Evolutionary conservation across 2,797 vertebrate species (phyloP).

Genomic region (Pteronotus mesoamericanus): DNA sequence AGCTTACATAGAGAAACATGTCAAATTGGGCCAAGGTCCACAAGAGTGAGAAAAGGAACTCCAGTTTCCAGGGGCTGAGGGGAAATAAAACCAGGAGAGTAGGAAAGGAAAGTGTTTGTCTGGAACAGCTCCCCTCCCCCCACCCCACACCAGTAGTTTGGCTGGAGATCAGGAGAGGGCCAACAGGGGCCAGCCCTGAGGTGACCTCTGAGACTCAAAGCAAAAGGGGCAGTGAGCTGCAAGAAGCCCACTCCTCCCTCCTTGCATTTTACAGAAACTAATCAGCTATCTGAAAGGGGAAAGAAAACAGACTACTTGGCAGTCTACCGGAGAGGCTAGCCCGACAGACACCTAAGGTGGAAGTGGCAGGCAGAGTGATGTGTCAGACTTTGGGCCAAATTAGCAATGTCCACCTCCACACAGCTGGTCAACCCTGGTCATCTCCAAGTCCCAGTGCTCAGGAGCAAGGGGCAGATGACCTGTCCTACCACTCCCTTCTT

Average conservation of each 20-base stretch:
- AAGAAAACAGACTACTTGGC: background rate
- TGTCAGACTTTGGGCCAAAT: background rate
- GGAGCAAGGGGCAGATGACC: slow-evolving; percentile 37
- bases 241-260: background rate
- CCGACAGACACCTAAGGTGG: background rate
- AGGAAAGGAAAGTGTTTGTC: background rate
- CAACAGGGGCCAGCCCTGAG: background rate
- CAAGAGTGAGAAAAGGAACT: background rate
- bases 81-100: background rate
- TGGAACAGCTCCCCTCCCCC: no score
- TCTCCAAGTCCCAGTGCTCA: background rate
- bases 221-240: background rate
- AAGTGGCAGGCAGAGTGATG: background rate
- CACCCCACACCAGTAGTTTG: background rate
- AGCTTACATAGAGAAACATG: background rate
- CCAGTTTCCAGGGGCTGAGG: background rate
- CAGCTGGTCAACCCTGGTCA: background rate
- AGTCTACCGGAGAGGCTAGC: background rate
- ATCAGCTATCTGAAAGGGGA: background rate
- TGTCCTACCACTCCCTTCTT: slow-evolving; percentile 2
- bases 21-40: background rate
- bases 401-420: background rate
- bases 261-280: background rate
- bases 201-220: background rate
- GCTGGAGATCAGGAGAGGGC: background rate